A percentile compares a stretch with the other conserved stretches of the same genome.
Evolutionary conservation across 2,797 vertebrate species (phyloP).

Genomic region (Erethizon dorsatum): DNA sequence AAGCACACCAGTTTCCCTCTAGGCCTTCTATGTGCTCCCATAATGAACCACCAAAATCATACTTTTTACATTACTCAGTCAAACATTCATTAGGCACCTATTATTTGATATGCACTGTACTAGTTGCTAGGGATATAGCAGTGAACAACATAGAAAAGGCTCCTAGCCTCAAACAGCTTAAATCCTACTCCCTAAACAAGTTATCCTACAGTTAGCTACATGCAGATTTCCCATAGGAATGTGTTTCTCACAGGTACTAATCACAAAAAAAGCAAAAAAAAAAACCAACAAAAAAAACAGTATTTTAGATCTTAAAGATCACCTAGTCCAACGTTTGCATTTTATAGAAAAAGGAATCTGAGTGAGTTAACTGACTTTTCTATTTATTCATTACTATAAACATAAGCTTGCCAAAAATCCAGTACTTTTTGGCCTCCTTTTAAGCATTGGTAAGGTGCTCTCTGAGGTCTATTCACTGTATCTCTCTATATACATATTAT

Average conservation of each 20-base stretch:
- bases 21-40: background rate
- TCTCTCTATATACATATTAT: background rate
- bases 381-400: background rate
- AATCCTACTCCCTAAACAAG: conserved; percentile 49
- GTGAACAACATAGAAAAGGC: conserved; percentile 29
- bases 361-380: conserved; percentile 53
- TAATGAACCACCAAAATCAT: background rate
- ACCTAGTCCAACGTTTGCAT: conserved; percentile 50
- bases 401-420: conserved; percentile 15
- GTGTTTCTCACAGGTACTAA: conserved; percentile 57
- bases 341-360: conserved; percentile 68
- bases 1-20: conserved; percentile 9
- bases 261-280: conserved; percentile 10
- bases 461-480: background rate
- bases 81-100: conserved; percentile 58
- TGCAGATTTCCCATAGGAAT: conserved; percentile 42
- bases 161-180: conserved; percentile 28
- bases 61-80: conserved; percentile 14
- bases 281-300: too few relatives aligned
- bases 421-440: background rate
- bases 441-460: background rate
- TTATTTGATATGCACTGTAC: background rate
- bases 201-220: conserved; percentile 53
- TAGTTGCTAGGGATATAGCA: conserved; percentile 44
- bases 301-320: conserved; percentile 70